Conservation (phyloP, 2,888 invertebrate species). For the Lydus trimaculatus region DNA sequence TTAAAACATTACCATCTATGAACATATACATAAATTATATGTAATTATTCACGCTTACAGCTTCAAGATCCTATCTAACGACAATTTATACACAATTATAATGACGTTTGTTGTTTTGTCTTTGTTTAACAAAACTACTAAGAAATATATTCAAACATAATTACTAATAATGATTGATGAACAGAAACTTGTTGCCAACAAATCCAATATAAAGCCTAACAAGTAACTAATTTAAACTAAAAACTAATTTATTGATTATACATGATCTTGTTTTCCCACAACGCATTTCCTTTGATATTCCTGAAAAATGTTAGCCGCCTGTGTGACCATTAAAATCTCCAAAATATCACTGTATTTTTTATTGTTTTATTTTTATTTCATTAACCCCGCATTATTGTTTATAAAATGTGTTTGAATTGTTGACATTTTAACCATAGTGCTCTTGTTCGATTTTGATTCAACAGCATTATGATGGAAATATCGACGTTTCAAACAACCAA, state of each 20-base stretch:
- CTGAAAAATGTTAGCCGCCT: conserved; percentile 36
- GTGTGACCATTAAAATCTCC: conserved; percentile 44
- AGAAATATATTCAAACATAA: conserved; percentile 3
- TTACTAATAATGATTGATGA: conserved; percentile 13
- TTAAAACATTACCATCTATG: conserved; percentile 28
- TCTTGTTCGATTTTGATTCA: conserved; percentile 57
- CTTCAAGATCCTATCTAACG: conserved; percentile 36
- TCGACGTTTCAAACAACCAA: conserved; percentile 57
- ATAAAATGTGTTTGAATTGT: conserved; percentile 57
- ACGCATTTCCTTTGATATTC: background rate
- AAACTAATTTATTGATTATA: background rate
- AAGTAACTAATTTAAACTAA: conserved; percentile 8
- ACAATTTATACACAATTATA: conserved; percentile 40
- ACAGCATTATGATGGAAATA: conserved; percentile 62
- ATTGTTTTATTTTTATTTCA: too few species aligned
- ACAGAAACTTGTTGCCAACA: background rate
- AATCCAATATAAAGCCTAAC: background rate
- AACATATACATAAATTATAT: conserved; percentile 36
- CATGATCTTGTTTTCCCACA: background rate
- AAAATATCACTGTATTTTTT: background rate
- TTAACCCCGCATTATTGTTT: too few species aligned
- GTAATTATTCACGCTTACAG: conserved; percentile 39
- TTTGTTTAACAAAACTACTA: background rate
- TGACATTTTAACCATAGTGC: conserved; percentile 63
- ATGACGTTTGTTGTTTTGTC: conserved; percentile 30